Evolutionary conservation across 2,888 invertebrate species (phyloP).

Genomic region (Epirrhoe tristata): DNA sequence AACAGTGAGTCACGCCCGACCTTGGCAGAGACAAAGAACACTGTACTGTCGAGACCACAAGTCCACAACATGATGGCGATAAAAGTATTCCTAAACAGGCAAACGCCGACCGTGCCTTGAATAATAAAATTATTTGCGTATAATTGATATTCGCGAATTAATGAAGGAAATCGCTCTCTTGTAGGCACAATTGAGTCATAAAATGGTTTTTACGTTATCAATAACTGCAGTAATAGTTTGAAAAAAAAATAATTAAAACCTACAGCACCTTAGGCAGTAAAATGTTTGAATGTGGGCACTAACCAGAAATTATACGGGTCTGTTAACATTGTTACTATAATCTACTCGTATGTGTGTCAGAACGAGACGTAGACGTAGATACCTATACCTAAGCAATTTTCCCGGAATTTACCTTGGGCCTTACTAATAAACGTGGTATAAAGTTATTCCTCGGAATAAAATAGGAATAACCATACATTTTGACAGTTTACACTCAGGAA

Average conservation of each 20-base stretch:
- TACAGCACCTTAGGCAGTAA: background rate
- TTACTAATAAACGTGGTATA: no score
- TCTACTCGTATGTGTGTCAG: no score
- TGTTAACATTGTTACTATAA: no score
- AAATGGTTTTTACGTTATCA: conserved; percentile 1
- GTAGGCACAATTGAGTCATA: conserved; percentile 30
- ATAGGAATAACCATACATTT: no score
- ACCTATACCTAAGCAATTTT: no score
- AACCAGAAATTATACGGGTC: no score
- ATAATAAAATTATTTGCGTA: conserved; percentile 57
- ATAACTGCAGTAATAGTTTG: background rate
- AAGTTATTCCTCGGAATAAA: no score
- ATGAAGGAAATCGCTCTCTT: conserved; percentile 51
- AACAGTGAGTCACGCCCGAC: conserved; percentile 57
- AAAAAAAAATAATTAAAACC: background rate
- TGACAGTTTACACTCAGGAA: no score
- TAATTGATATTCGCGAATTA: conserved; percentile 58
- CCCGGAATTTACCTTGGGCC: no score
- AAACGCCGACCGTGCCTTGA: conserved; percentile 56
- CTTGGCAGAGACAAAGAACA: conserved; percentile 81
- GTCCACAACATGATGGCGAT: conserved; percentile 66
- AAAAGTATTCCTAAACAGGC: conserved; percentile 72
- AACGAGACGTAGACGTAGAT: no score
- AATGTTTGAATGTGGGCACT: no score
- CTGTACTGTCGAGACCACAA: conserved; percentile 64